These are phyloP conservation scores for Arge pagana DNA, from an alignment of 2,888 invertebrate genomes.

Conservation along the genomic window DNA sequence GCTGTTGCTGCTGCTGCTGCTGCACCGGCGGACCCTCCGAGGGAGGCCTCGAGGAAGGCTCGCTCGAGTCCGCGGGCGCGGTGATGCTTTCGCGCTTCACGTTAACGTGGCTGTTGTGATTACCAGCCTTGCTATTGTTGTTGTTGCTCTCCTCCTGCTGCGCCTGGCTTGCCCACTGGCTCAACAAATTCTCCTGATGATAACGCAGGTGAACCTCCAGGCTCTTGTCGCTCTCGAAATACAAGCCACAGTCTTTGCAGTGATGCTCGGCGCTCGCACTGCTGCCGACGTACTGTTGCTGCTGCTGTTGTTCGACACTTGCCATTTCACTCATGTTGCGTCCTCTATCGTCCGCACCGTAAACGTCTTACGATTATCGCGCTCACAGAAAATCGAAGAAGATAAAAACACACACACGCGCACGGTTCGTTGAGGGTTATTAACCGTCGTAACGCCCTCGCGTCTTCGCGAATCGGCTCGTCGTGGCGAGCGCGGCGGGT, in stretches of 20 bases:
- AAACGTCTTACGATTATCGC: too few relatives aligned
- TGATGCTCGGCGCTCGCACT: conserved; percentile 63
- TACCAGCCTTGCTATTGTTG: conserved; percentile 62
- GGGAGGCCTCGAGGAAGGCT: conserved; percentile 62
- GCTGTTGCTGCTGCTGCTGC: conserved; percentile 51
- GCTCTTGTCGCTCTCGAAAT: conserved; percentile 76
- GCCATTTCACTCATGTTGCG: conserved; percentile 50
- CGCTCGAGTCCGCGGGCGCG: conserved; percentile 78
- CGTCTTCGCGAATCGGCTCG: too few relatives aligned
- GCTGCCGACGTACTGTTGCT: conserved; percentile 56
- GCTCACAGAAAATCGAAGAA: too few relatives aligned
- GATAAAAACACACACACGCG: too few relatives aligned
- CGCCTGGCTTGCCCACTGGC: conserved; percentile 71
- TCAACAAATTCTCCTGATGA: conserved; percentile 76
- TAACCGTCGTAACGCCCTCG: too few relatives aligned
- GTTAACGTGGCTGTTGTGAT: conserved; percentile 62
- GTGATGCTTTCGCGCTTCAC: conserved; percentile 58
- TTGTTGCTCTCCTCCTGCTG: conserved; percentile 69
- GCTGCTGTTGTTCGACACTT: conserved; percentile 60
- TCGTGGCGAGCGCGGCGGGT: conserved; percentile 11
- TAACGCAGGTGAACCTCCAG: conserved; percentile 80
- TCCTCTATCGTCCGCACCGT: conserved; percentile 1
- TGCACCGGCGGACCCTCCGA: conserved; percentile 62
- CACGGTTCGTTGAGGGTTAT: too few relatives aligned
- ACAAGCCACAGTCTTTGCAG: conserved; percentile 77